Base-by-base conservation (phyloP, 2,888 invertebrate genomes). In the Thalpophila matura region DNA sequence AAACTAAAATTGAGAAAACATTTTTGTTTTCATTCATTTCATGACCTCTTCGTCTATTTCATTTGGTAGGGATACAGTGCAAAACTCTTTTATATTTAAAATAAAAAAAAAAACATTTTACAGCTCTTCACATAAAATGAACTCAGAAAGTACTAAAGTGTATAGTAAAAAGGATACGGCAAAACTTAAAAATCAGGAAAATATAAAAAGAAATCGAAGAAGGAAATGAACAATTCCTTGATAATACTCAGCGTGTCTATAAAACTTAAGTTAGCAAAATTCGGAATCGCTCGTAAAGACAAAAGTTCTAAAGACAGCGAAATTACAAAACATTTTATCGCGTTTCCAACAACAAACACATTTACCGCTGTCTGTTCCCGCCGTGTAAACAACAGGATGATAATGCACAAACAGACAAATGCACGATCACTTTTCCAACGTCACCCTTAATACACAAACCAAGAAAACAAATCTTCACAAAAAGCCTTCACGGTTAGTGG, bases 311-410 rank as follows among this genome's bases (percentile, higher is more conserved):
- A 72, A 56, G 51, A 63, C 55, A 49, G 47, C 27, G 4, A 73
- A 72, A 75, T 79, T 26, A 77, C 56, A 49, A 76, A 71, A 71
- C 66, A 77, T 72, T 84, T 80, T 71, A 77, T 69, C 70, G 64
- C 42, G 43, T 68, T 77, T 69, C 74, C 65, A 64, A 56, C 58
- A 73, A 73, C 75, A 84, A 83, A 83, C 77, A 85, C 82, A 83
- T 84, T 85, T 81, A 70, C 69, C 74, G 69, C 73, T 81, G 79
- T 80, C 80, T 82, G 83, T 77, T 80, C 53, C 60, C 65, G 47
- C 65, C 67, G 57, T 60, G 80, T 74, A 77, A 82, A 83, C 80
- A 82, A 61, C 64, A 70, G 71, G 71, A 82, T 84, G 77, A 78
- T 78, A 79, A 60, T 67, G 77, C 73, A 54, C 76, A 83, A 83